These are phyloP conservation scores for Dromococcyx pavoninus DNA, from an alignment of 2,797 vertebrate species.

Conservation along the genomic window DNA sequence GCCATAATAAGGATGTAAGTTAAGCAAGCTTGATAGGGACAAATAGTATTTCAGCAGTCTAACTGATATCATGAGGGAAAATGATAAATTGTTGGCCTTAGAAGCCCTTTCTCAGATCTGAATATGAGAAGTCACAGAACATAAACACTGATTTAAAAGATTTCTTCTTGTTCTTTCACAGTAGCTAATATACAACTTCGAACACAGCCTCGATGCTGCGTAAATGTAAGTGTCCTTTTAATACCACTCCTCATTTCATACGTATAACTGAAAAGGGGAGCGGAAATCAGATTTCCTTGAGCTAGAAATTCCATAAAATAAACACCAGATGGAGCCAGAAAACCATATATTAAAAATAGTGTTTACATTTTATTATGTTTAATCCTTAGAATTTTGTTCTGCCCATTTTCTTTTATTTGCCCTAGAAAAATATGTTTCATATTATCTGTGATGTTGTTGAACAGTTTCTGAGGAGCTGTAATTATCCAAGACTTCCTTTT, in stretches of 20 bases:
- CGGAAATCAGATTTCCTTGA: neutral
- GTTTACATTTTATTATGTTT: neutral
- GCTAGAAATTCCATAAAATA: neutral
- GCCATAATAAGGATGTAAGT: neutral
- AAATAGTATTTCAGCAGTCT: neutral
- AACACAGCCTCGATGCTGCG: neutral
- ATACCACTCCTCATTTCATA: neutral
- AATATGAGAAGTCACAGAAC: neutral
- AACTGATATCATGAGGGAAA: neutral
- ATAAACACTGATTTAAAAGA: neutral
- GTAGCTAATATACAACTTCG: neutral
- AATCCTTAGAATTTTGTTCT: neutral
- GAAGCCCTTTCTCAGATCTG: neutral
- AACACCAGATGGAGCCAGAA: conserved; percentile 56
- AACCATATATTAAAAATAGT: neutral
- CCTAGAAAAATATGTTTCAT: neutral
- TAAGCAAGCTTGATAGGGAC: neutral
- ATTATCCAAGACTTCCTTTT: neutral
- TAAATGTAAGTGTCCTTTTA: neutral
- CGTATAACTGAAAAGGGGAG: neutral
- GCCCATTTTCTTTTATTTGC: neutral
- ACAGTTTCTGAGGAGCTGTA: neutral
- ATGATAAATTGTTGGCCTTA: rapidly evolving
- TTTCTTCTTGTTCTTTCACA: neutral
- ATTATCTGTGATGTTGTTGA: neutral